Conservation (phyloP, 37 sponge, comb jelly and placozoan species). For the Haliclona indistincta region DNA sequence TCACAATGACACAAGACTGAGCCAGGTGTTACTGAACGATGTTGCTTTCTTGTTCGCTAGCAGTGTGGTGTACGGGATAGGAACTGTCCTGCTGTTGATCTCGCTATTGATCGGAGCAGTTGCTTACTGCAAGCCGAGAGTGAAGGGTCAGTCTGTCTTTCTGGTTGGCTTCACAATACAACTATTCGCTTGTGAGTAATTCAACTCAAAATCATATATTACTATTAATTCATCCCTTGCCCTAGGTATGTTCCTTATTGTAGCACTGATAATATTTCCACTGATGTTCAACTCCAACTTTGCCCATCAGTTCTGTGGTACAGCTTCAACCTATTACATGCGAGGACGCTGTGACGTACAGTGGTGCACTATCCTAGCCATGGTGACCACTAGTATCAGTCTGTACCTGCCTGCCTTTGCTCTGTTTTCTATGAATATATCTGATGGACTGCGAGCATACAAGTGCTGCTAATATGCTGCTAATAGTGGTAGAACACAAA, state of each 20-base stretch:
- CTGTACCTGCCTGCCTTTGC: conserved; percentile 76
- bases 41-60: conserved; percentile 47
- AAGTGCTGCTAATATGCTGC: conserved; percentile 60
- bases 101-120: conserved; percentile 53
- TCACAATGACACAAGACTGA: neutral
- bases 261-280: conserved; percentile 51
- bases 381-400: conserved; percentile 56
- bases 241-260: conserved; percentile 45
- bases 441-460: conserved; percentile 65
- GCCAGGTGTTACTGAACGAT: neutral
- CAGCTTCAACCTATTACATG: conserved; percentile 38
- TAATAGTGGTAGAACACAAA: no score
- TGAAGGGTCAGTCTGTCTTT: conserved; percentile 39
- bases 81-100: conserved; percentile 46
- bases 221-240: neutral
- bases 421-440: conserved; percentile 76
- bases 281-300: conserved; percentile 61
- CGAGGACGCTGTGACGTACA: conserved; percentile 60
- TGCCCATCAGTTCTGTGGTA: conserved; percentile 55
- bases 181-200: conserved; percentile 46
- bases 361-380: conserved; percentile 51
- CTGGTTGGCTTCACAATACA: conserved; percentile 56
- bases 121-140: conserved; percentile 64
- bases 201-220: neutral
- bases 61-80: conserved; percentile 55